Evolutionary conservation across 2,888 invertebrate genomes (phyloP).

Genomic region (Harpalus rufipes): DNA sequence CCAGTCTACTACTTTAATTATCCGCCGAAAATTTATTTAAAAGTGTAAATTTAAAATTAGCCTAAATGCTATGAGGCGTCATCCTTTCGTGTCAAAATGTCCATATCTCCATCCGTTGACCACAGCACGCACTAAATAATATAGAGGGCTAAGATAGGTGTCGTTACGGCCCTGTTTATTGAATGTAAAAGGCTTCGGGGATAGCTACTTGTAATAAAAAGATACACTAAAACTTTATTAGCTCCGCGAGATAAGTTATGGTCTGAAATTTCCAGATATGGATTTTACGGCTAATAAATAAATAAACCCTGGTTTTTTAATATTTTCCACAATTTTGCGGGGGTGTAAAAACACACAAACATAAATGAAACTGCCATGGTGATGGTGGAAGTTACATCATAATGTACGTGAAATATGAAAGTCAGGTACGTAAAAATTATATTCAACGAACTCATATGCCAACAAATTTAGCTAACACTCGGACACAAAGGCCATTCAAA

Average conservation of each 20-base stretch:
- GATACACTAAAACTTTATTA: slow-evolving; percentile 58
- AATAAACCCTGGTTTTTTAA: slow-evolving; percentile 32
- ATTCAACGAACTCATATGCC: slow-evolving; percentile 23
- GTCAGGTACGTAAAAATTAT: slow-evolving; percentile 19
- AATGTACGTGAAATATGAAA: slow-evolving; percentile 31
- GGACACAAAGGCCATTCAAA: slow-evolving; percentile 8
- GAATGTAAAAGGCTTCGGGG: slow-evolving; percentile 39
- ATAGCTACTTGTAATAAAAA: slow-evolving; percentile 60
- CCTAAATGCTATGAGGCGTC: background rate
- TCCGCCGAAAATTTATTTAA: slow-evolving; percentile 19
- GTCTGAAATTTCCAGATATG: slow-evolving; percentile 41
- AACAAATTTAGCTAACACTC: slow-evolving; percentile 21
- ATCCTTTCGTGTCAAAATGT: background rate
- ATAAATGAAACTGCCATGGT: slow-evolving; percentile 21
- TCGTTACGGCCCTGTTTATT: slow-evolving; percentile 59
- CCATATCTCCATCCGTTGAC: background rate
- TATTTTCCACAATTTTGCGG: slow-evolving; percentile 47
- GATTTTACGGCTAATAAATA: slow-evolving; percentile 46
- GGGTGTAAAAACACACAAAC: slow-evolving; percentile 24
- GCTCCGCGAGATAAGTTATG: slow-evolving; percentile 38
- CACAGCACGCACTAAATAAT: slow-evolving; percentile 21
- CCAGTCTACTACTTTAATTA: too few relatives aligned
- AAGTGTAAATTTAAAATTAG: slow-evolving; percentile 24
- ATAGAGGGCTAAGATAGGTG: slow-evolving; percentile 20
- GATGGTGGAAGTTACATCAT: background rate